Conservation (phyloP, 2,113 vertebrate species). For the Heterochromis multidens region DNA sequence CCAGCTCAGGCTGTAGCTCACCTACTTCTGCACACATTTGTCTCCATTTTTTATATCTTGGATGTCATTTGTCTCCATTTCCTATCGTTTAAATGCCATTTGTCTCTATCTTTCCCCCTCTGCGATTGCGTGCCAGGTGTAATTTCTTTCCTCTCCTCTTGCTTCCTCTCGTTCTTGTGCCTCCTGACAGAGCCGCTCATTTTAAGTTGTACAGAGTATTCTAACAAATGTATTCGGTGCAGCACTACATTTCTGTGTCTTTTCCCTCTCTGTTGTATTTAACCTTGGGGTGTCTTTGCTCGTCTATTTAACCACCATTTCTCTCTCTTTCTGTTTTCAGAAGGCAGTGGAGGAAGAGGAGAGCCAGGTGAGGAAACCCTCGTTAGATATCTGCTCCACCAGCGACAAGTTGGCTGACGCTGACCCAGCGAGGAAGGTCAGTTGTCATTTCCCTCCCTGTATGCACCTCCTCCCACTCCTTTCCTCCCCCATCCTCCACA, state of each 20-base stretch:
- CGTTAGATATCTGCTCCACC: conserved; percentile 56
- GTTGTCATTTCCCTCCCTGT: neutral
- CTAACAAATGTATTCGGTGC: neutral
- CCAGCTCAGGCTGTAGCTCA: neutral
- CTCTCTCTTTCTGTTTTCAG: conserved; percentile 42
- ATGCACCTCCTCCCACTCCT: neutral
- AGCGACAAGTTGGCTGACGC: conserved; percentile 62
- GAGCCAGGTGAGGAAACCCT: conserved; percentile 61
- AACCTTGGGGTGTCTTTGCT: neutral
- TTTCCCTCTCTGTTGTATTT: neutral
- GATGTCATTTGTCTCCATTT: conserved; percentile 29
- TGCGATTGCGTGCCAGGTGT: neutral
- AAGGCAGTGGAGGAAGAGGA: conserved; percentile 70
- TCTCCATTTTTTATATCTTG: conserved; percentile 29
- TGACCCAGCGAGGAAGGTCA: conserved; percentile 68
- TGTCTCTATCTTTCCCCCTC: neutral
- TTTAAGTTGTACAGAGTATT: conserved; percentile 5
- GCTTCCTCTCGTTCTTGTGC: neutral
- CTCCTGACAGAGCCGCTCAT: neutral
- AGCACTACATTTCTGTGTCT: neutral
- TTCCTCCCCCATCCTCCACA: neutral
- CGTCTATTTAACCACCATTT: neutral
- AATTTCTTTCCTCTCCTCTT: neutral
- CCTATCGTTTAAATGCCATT: conserved; percentile 26
- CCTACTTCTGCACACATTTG: neutral